Conservation (phyloP, 2,888 invertebrate genomes). For the Ochropleura leucogaster region DNA sequence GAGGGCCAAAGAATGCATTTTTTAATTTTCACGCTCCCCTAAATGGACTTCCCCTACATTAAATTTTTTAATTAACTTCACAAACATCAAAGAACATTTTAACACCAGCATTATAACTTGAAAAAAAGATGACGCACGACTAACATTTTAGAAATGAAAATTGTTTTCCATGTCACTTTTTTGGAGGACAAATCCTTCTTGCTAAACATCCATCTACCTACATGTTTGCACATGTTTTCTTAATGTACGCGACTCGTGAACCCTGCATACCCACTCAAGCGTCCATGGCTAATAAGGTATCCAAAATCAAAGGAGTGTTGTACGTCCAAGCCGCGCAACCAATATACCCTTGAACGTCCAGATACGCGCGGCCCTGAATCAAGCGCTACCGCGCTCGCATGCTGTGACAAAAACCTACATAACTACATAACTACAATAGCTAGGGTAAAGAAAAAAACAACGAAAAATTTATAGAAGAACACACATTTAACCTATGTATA, state of each 20-base stretch:
- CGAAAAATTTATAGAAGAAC: too few relatives aligned
- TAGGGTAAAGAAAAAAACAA: too few relatives aligned
- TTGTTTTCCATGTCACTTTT: background rate
- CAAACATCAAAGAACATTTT: conserved; percentile 42
- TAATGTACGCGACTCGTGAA: conserved; percentile 17
- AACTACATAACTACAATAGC: too few relatives aligned
- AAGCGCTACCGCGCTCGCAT: too few relatives aligned
- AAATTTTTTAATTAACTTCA: conserved; percentile 41
- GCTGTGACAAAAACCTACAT: too few relatives aligned
- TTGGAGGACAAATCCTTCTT: conserved; percentile 6
- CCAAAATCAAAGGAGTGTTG: too few relatives aligned
- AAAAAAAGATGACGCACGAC: background rate
- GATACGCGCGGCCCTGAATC: too few relatives aligned
- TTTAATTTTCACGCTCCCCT: conserved; percentile 31
- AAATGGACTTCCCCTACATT: conserved; percentile 34
- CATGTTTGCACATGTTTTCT: conserved; percentile 20
- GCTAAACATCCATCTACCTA: background rate
- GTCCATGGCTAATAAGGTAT: too few relatives aligned
- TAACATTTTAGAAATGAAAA: background rate
- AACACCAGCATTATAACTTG: background rate
- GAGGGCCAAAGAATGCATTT: conserved; percentile 25
- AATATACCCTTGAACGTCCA: too few relatives aligned
- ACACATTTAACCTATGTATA: too few relatives aligned
- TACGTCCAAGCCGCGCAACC: too few relatives aligned
- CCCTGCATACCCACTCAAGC: too few relatives aligned